Percentiles rank a stretch among this genome's conserved stretches.
Evolutionary conservation across 2,113 vertebrate genomes (phyloP).

Genomic region (Carassius gibelio): DNA sequence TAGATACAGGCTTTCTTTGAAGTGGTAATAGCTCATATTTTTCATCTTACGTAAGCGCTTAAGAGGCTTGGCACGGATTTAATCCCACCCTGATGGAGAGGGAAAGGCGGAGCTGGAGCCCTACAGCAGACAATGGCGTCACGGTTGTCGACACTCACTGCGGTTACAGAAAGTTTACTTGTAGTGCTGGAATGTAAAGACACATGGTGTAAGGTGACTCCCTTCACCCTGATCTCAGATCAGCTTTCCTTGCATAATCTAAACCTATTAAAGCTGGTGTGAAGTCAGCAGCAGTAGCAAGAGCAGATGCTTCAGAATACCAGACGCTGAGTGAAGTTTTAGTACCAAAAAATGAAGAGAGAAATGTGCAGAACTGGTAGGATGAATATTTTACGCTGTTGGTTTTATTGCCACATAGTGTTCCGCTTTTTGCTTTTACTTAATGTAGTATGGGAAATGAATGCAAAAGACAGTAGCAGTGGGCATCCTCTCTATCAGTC

Average conservation of each 20-base stretch:
- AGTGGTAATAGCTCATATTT: slow-evolving; percentile 48
- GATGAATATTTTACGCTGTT: slow-evolving; percentile 1
- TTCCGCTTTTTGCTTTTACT: slow-evolving; percentile 2
- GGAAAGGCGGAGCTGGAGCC: slow-evolving; percentile 8
- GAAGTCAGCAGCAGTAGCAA: not conserved
- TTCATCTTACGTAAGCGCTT: slow-evolving; percentile 48
- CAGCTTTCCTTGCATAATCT: slow-evolving; percentile 18
- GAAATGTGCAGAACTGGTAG: not conserved
- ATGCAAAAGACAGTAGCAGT: not conserved
- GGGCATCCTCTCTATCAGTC: not conserved
- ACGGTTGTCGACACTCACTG: not conserved
- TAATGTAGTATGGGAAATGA: not conserved
- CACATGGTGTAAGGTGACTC: not conserved
- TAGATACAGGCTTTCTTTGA: slow-evolving; percentile 25
- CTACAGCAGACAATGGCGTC: not conserved
- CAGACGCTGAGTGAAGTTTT: not conserved
- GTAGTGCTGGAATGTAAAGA: slow-evolving; percentile 26
- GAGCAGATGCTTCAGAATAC: not conserved
- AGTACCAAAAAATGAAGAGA: not conserved
- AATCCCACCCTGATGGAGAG: slow-evolving; percentile 21
- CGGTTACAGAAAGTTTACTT: not conserved
- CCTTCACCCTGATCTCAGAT: not conserved
- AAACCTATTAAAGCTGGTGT: not conserved
- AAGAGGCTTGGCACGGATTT: slow-evolving; percentile 37
- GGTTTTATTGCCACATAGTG: not conserved